Base-by-base conservation (phyloP, 2,113 vertebrate species). In the Eubucco bourcierii region DNA sequence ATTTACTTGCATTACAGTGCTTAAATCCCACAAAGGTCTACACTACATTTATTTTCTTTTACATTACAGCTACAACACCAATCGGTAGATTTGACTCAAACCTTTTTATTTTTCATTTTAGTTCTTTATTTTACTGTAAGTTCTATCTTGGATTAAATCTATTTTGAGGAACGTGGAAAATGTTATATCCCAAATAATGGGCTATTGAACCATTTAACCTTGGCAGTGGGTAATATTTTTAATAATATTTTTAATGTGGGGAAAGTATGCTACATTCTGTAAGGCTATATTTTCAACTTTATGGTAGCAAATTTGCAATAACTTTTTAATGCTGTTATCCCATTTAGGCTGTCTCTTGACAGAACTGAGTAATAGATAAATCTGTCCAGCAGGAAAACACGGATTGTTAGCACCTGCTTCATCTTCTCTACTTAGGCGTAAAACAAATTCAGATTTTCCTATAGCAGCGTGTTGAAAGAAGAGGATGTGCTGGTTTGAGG, bases 51-150 rank as follows among this genome's bases (percentile, higher is more conserved):
- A 5, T 94, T 90, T 92, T 95, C 37, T 65, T 46, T 37, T 89
- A 70, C 0, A 1, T 81, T 87, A 15, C 13, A 87, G 23, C 52
- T 83, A 84, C 72, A 65, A 34, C 56, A 6, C n/a, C 76, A 76
- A 41, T 88, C 68, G 59, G 16, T 61, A 59, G 29, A 86, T 73
- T 79, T 67, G 28, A 59, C 46, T 73, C 71, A 80, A 77, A 14
- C 4, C 41, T 56, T 78, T 84, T 17, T 74, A 3, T 44, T 63
- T 90, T 86, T 52, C 8, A 28, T 76, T 95, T 93, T 87, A 86
- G 7, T 74, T 95, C 65, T 86, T 76, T 18, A 13, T 92, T 87
- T 96, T 92, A 64, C 76, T 86, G 6, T 29, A 74, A 92, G 5
- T 76, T 82, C 2, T 64, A 31, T 65, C 39, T 44, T 68, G 8